Evolutionary conservation across 2,797 vertebrate species (phyloP).

Genomic region (Alouatta caraya): DNA sequence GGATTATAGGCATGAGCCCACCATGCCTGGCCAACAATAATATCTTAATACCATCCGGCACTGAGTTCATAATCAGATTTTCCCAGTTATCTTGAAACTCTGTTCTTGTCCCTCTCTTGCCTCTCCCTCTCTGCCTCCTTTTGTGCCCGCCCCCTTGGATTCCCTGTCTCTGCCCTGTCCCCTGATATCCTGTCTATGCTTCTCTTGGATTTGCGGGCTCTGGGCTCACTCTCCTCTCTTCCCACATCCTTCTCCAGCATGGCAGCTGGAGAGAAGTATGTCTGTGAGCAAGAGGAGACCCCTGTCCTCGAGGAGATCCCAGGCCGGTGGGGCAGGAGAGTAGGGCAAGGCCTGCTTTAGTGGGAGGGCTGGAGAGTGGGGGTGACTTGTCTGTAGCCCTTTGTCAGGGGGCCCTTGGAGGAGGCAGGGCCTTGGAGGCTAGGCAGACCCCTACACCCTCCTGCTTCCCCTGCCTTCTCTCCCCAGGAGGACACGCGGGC

Average conservation of each 20-base stretch:
- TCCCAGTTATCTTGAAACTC: background rate
- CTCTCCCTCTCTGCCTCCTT: background rate
- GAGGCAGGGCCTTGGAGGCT: background rate
- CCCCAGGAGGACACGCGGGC: slow-evolving; percentile 88
- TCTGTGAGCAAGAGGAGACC: background rate
- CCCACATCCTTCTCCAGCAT: background rate
- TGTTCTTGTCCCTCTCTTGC: background rate
- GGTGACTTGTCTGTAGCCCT: background rate
- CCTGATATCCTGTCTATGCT: background rate
- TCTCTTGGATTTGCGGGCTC: background rate
- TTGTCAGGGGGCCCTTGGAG: background rate
- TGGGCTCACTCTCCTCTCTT: background rate
- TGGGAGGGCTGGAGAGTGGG: background rate
- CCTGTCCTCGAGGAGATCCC: background rate
- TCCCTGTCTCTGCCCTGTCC: background rate
- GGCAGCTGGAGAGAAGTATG: background rate
- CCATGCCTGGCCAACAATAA: background rate
- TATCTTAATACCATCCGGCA: background rate
- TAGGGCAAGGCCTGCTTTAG: background rate
- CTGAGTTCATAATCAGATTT: background rate
- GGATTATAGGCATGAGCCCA: background rate
- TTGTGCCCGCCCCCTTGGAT: background rate
- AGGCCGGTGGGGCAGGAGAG: background rate
- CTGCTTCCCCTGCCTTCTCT: background rate
- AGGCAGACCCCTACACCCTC: background rate